Percentiles rank a stretch among this genome's conserved stretches.
These are phyloP conservation scores for Epicampocera succincta DNA, from an alignment of 2,888 invertebrate genomes.

Conservation along the genomic window DNA sequence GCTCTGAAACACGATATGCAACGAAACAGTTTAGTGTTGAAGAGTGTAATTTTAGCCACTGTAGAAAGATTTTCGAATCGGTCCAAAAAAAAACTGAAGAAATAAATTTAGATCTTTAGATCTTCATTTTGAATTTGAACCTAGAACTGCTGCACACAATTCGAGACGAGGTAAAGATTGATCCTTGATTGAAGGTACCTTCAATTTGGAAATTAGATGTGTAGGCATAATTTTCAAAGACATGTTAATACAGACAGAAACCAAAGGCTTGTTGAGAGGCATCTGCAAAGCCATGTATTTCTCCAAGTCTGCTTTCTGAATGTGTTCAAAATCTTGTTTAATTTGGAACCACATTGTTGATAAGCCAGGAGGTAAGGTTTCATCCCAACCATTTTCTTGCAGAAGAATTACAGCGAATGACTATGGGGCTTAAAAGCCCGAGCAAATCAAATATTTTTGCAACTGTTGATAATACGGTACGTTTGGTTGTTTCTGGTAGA, in stretches of 20 bases:
- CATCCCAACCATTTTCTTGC: slow-evolving; percentile 62
- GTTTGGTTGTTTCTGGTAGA: slow-evolving; percentile 15
- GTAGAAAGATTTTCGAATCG: too few relatives aligned
- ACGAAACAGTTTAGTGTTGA: too few relatives aligned
- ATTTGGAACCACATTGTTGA: slow-evolving; percentile 33
- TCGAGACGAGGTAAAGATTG: slow-evolving; percentile 67
- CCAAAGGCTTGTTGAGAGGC: slow-evolving; percentile 55
- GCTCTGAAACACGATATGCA: too few relatives aligned
- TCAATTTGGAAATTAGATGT: slow-evolving; percentile 64
- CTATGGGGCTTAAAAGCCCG: slow-evolving; percentile 59
- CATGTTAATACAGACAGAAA: slow-evolving; percentile 54
- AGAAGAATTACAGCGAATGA: slow-evolving; percentile 62
- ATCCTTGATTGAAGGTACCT: too few relatives aligned
- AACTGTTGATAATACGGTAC: slow-evolving; percentile 24
- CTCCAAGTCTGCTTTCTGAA: slow-evolving; percentile 19
- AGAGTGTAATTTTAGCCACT: too few relatives aligned
- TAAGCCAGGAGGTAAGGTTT: background rate
- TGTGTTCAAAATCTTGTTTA: slow-evolving; percentile 13
- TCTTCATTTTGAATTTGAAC: slow-evolving; percentile 24
- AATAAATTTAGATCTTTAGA: slow-evolving; percentile 7
- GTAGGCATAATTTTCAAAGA: background rate
- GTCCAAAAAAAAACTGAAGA: slow-evolving; percentile 37
- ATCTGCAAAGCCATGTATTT: slow-evolving; percentile 66
- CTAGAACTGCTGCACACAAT: slow-evolving; percentile 62
- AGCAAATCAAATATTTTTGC: slow-evolving; percentile 58